phyloP scores from a whole-genome alignment of 64 coral and sea anemone genomes.

The Actinia tenebrosa region DNA sequence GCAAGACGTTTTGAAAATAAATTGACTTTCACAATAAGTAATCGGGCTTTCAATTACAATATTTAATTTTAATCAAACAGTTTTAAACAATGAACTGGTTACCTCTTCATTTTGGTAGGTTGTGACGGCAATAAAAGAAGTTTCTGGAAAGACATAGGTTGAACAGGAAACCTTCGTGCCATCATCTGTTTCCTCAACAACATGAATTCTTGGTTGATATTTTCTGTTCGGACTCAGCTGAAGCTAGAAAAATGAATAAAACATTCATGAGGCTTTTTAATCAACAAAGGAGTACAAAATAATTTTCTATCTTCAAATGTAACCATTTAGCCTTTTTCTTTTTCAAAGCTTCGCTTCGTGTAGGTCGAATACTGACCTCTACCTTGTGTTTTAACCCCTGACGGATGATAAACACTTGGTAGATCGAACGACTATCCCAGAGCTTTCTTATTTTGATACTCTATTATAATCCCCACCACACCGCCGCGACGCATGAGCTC shows the following conservation, averaged over 20 bases:
- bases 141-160: slow-evolving; percentile 85
- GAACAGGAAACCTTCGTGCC: slow-evolving; percentile 77
- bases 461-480: too few species aligned
- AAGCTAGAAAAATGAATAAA: slow-evolving; percentile 38
- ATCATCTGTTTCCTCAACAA: slow-evolving; percentile 81
- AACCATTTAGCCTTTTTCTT: too few species aligned
- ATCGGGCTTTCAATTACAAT: not conserved
- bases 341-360: too few species aligned
- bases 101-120: slow-evolving; percentile 96
- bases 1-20: not conserved
- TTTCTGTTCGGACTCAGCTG: slow-evolving; percentile 90
- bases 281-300: not conserved
- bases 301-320: not conserved
- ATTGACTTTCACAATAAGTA: not conserved
- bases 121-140: slow-evolving; percentile 87
- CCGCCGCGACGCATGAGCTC: too few species aligned
- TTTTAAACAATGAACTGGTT: not conserved
- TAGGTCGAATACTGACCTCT: too few species aligned
- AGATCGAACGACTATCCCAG: too few species aligned
- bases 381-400: too few species aligned
- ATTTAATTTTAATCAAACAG: slow-evolving; percentile 14
- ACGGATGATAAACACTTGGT: too few species aligned
- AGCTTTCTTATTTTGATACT: too few species aligned
- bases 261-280: not conserved
- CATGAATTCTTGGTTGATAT: slow-evolving; percentile 83